phyloP scores from a whole-genome alignment of 2,888 invertebrate genomes.

The Caenorhabditis panamensis region DNA sequence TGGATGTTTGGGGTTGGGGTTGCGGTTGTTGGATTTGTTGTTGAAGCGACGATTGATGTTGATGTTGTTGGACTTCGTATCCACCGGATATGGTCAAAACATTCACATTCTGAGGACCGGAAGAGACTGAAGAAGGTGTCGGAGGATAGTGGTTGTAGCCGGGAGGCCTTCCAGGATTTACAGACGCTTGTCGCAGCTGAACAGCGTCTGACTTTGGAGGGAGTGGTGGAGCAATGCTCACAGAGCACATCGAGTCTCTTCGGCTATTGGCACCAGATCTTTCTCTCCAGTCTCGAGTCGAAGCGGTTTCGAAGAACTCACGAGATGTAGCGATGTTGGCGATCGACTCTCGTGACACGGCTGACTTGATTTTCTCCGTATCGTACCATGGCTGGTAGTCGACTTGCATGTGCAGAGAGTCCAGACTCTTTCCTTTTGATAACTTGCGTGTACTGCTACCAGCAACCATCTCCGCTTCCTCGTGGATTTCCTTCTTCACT shows the following conservation, averaged over 20 bases:
- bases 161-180: constrained; percentile 12
- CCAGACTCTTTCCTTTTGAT: constrained; percentile 68
- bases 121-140: constrained; percentile 12
- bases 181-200: constrained; percentile 57
- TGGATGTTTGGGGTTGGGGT: constrained; percentile 35
- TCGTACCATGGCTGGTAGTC: constrained; percentile 67
- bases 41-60: constrained; percentile 5
- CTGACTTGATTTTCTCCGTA: constrained; percentile 60
- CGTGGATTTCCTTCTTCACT: constrained; percentile 61
- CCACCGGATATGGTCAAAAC: constrained; percentile 37
- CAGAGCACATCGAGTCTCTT: constrained; percentile 50
- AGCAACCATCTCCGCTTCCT: constrained; percentile 43
- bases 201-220: constrained; percentile 67
- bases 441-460: constrained; percentile 37
- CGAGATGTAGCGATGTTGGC: constrained; percentile 62
- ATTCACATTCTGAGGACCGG: constrained; percentile 29
- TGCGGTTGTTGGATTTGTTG: constrained; percentile 3
- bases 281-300: constrained; percentile 45
- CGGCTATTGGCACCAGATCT: constrained; percentile 44
- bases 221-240: constrained; percentile 58
- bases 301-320: constrained; percentile 59
- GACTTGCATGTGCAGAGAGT: constrained; percentile 63
- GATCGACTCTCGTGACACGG: constrained; percentile 64
- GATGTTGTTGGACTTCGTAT: constrained; percentile 17
- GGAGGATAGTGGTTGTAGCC: constrained; percentile 21